phyloP scores from a whole-genome alignment of 2,113 vertebrate genomes.

The Ranitomeya imitator region DNA sequence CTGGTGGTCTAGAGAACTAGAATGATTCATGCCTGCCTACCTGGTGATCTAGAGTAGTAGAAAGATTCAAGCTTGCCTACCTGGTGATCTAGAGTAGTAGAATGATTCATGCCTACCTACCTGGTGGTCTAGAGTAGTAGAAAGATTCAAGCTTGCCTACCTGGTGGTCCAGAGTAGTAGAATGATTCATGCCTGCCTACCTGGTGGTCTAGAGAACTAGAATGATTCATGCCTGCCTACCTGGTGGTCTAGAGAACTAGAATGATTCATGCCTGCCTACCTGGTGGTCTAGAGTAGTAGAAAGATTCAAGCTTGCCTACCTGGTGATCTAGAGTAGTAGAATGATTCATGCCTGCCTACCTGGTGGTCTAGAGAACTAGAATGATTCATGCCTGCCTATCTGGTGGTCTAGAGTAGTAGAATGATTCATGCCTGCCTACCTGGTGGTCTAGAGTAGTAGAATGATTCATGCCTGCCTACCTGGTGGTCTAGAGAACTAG shows the following conservation, averaged over 20 bases:
- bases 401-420: background rate
- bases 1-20: too few species aligned
- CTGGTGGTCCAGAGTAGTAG: background rate
- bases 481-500: too few species aligned
- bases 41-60: too few species aligned
- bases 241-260: background rate
- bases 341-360: too few species aligned
- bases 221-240: background rate
- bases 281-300: too few species aligned
- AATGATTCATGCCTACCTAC: background rate
- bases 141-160: background rate
- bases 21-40: too few species aligned
- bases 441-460: background rate
- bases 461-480: background rate
- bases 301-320: too few species aligned
- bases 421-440: background rate
- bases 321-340: too few species aligned
- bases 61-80: too few species aligned
- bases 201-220: background rate
- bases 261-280: background rate
- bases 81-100: too few species aligned
- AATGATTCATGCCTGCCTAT: background rate
- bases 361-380: background rate
- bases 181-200: background rate
- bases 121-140: background rate